Base-by-base conservation (phyloP, 2,888 invertebrate genomes). In the Phengaris alcon region DNA sequence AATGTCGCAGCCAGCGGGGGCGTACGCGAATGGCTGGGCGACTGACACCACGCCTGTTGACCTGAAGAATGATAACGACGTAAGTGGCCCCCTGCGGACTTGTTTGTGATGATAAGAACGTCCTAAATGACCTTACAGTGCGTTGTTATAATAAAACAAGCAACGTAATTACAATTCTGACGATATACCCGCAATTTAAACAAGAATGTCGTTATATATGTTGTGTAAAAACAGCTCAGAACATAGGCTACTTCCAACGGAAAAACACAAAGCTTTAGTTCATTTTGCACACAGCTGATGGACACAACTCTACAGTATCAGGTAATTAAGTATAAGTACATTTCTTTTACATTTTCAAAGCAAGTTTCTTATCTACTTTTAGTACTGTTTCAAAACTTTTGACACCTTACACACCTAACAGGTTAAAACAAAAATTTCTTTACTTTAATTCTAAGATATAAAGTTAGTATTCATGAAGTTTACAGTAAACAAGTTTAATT, bases 11-110 rank as follows among this genome's bases (percentile, higher is more conserved):
- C 82, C 86, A 77, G 76, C 85, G 76, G 82, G 82, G 76, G 85
- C 84, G 78, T 88, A 86, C 84, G 83, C 90, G 74, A 88, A 91
- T 82, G 92, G 93, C 81, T 93, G 93, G 93, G 91, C 93, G 81
- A 90, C 90, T 81, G 93, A 93, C 81, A 90, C 90, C 73, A 85
- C 87, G 84, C 92, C 93, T 77, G 84, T 88, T 88, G 93, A 93
- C 90, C 91, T 86, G 82, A 84, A 85, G 83, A 85, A 81, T 74
- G 91, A 93, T 91, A 91, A 86, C 82, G 88, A 90, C 81, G 93
- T 93, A 91, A 92, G 92, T 84, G 87, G 86, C 85, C 93, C 92
- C 93, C 93, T 88, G 91, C 88, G 81, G 82, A 86, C 85, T 90
- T 91, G 90, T 92, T 93, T 91, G 87, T 87, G 79, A 81, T 77